Base-by-base conservation (phyloP, 1,140 invertebrate species). In the Lethrus apterus region DNA sequence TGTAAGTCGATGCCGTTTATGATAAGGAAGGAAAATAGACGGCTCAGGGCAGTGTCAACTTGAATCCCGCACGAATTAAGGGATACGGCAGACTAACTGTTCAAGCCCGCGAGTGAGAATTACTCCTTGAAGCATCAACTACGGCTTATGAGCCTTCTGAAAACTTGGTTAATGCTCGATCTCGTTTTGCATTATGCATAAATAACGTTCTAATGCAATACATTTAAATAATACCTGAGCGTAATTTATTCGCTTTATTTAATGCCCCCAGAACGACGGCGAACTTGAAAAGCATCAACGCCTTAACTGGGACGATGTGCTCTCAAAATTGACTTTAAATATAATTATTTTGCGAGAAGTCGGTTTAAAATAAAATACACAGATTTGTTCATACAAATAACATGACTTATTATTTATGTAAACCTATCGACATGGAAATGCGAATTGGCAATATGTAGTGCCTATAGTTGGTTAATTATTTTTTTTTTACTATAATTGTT, bases 111-210 rank as follows among this genome's bases (percentile, higher is more conserved):
- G 43, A 32, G 21, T 44, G 43, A 44, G 43, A 44, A 44, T 44
- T 44, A 44, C 43, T 44, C 30, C 43, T 44, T 44, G 43, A 44
- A 44, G 30, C 43, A 44, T 44, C 24, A 44, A 44, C 30, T 31
- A 2, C 30, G 38, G 44, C 50, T 46, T 48, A 51, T 42, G 32
- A 46, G 31, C 46, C 46, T 50, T 43, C 40, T 26, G 21, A 29
- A 32, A 48, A 31, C 26, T 34, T 48, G 46, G 44, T 44, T 46
- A 49, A 53, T 45, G 45, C 51, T 48, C 44, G 51, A 53, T 53
- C 51, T 49, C 40, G 51, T 46, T 53, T 47, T 50, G 50, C 50
- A 52, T 52, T 52, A 52, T 52, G 50, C 45, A 52, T 52, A 46
- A 46, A 47, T 53, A 53, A 53, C 50, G 50, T 53, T 50, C 50